Evolutionary conservation across 2,888 invertebrate genomes (phyloP), one percentile per base, ranked within the genome.

Genomic region (Brenthis hecate): DNA sequence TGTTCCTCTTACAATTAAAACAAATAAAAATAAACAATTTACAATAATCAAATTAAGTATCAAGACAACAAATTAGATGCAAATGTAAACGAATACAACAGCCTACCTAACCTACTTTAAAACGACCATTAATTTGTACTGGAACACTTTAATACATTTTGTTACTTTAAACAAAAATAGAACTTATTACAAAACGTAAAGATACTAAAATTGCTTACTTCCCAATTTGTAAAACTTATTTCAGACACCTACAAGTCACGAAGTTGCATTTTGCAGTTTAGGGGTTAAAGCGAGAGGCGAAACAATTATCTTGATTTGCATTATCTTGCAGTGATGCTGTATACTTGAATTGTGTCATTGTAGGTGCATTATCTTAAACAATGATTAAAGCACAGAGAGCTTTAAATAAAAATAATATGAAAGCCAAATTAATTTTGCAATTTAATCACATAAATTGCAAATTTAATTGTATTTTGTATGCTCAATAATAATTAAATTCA

Each of bases 31-130:
- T 8, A 11, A 16, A 56, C 16, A 60, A 50, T 2, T n/a, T 58
- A 48, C n/a, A 32, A n/a, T 60, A 60, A 50, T 60, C 50, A 60
- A 60, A 60, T 50, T 60, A 60, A 62, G 2, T n/a, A 36, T 36
- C 62, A 62, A 62, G 36, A 62, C 36, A 66, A 63, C 58, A 66
- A 43, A 57, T 53, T 51, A 65, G 56, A 72, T 67, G 65, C 54
- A 67, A 67, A 72, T 72, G 60, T 51, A 66, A 56, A 53, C 47
- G 54, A 60, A 54, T 51, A 67, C 50, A 66, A 57, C 65, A 62
- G 62, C 62, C 61, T 56, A 60, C 56, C 66, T 72, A 72, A 72
- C 70, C 72, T 70, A 72, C 67, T 70, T 72, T 67, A 60, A 51
- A 57, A 71, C 63, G 56, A 57, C 56, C 66, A 57, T 58, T 64